Evolutionary conservation across 2,113 vertebrate species (phyloP), one percentile per base, ranked within the genome.

Genomic region (Rallus limicola): DNA sequence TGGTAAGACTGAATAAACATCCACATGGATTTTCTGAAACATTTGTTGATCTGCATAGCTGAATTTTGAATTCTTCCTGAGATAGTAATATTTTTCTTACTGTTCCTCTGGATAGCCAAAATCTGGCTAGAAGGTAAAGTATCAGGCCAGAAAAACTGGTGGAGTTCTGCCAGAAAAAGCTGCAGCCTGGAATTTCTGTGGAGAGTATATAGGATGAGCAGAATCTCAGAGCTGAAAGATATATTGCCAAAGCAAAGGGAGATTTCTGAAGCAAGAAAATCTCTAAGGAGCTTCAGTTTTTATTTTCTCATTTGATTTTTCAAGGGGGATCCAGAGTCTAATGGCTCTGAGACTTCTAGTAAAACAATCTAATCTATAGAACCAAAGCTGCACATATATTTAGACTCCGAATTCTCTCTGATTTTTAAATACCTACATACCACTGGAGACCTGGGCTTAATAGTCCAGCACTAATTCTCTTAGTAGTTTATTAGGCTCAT

Each of bases 381-480:
- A 81, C 40, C 31, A 86, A 90, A 90, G 9, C 25, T 78, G 33
- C 12, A 64, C 7, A 18, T 62, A 17, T 55, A 86, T 92, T 93
- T 90, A 80, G 68, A 63, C 25, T 93, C 55, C 15, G 83, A 86
- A 90, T 78, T 94, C 79, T 68, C n/a, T 86, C 56, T 86, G 76
- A 86, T 92, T 90, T 88, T 94, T 93, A 91, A 95, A 90, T 69
- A 74, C 63, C 67, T 90, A 4, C 0, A 38, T 56, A 77, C 28
- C 55, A 82, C 31, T 28, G 76, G 63, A 59, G 90, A 85, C 55
- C 36, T 55, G 36, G 15, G 31, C 36, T 92, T 92, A 90, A 90
- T 69, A 94, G 55, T 71, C 71, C 74, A 91, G 48, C 75, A 83
- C 92, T 94, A 87, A 94, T 94, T 96, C 90, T 83, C 29, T 75